These are phyloP conservation scores for Ranitomeya variabilis DNA, from an alignment of 2,113 vertebrate genomes.

Conservation along the genomic window DNA sequence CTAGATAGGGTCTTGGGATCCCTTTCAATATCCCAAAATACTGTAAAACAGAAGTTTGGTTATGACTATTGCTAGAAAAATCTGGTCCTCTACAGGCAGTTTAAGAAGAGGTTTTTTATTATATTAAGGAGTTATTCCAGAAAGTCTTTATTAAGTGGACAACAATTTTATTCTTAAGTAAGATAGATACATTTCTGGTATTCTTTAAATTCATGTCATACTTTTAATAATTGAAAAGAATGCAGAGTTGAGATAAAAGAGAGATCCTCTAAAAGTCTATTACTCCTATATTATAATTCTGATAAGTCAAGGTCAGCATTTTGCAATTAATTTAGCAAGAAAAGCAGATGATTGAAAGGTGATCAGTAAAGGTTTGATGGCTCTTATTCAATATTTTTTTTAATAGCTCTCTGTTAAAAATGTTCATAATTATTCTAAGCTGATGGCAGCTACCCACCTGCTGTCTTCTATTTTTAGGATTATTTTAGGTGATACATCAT, in stretches of 20 bases:
- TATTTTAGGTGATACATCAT: constrained; percentile 33
- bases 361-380: neutral
- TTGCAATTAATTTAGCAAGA: neutral
- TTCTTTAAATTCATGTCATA: neutral
- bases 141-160: too few relatives aligned
- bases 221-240: neutral
- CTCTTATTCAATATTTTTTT: constrained; percentile 21
- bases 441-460: constrained; percentile 42
- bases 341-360: constrained; percentile 7
- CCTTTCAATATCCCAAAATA: too few relatives aligned
- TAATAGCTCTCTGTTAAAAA: constrained; percentile 30
- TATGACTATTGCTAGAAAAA: too few relatives aligned
- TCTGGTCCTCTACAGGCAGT: too few relatives aligned
- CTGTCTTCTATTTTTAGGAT: constrained; percentile 47
- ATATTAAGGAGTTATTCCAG: too few relatives aligned
- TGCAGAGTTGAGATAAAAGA: neutral
- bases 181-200: too few relatives aligned
- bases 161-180: too few relatives aligned
- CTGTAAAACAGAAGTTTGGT: too few relatives aligned
- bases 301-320: neutral
- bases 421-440: constrained; percentile 34
- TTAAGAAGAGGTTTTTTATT: too few relatives aligned
- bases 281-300: neutral
- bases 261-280: neutral
- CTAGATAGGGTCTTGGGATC: too few relatives aligned